Evolutionary conservation across 2,888 invertebrate species (phyloP).

Genomic region (Cosmia pyralina): DNA sequence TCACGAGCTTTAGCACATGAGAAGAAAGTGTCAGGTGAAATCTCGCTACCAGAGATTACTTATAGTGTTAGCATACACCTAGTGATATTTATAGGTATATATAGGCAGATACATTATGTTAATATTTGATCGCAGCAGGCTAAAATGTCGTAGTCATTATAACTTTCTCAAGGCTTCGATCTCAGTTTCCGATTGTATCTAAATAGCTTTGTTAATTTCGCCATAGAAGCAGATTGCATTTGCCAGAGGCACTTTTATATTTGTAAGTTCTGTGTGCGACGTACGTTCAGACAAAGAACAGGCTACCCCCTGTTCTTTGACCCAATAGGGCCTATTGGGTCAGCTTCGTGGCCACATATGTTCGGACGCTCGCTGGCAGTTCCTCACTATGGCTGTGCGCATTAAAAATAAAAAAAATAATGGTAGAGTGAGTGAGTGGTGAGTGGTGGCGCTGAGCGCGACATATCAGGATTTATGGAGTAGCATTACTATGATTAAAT

Average conservation of each 20-base stretch:
- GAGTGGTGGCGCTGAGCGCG: not conserved
- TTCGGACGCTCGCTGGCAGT: not conserved
- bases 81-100: not conserved
- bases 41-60: slow-evolving; percentile 40
- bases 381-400: not conserved
- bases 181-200: slow-evolving; percentile 3
- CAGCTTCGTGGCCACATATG: not conserved
- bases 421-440: too few relatives aligned
- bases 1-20: slow-evolving; percentile 44
- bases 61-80: slow-evolving; percentile 31
- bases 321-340: too few relatives aligned
- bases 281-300: not conserved
- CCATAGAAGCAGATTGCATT: not conserved
- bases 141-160: slow-evolving; percentile 25
- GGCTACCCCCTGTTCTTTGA: not conserved
- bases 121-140: slow-evolving; percentile 40
- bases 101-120: slow-evolving; percentile 36
- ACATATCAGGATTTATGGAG: not conserved
- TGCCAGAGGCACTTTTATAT: not conserved
- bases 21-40: slow-evolving; percentile 61
- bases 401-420: not conserved
- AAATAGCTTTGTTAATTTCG: slow-evolving; percentile 16
- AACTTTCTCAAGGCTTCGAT: slow-evolving; percentile 44
- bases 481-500: too few relatives aligned
- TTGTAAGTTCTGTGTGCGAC: not conserved